Evolutionary conservation across 1,140 invertebrate species (phyloP).

Genomic region (Hylaeus volcanicus): DNA sequence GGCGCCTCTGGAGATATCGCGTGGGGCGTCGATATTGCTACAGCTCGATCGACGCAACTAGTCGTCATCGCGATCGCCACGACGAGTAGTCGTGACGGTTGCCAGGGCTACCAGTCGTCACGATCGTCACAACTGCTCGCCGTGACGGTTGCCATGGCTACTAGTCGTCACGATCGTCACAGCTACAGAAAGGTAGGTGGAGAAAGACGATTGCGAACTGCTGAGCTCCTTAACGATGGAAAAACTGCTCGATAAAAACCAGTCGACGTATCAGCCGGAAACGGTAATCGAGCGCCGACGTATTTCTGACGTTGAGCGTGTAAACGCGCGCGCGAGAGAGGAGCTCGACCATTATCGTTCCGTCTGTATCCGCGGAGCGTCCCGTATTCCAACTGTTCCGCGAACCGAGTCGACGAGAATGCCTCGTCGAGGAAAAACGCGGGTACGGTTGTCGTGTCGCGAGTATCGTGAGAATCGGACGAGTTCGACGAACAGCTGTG

Average conservation of each 20-base stretch:
- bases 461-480: neutral
- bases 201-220: constrained; percentile 9
- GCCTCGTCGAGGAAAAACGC: neutral
- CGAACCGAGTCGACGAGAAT: neutral
- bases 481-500: constrained; percentile 8
- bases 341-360: too few species aligned
- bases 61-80: too few species aligned
- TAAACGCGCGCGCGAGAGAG: neutral
- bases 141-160: neutral
- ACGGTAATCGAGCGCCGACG: constrained; percentile 16
- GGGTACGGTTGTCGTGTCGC: neutral
- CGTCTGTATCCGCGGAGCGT: neutral
- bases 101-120: too few species aligned
- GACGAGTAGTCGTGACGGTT: too few species aligned
- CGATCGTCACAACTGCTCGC: neutral
- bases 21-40: too few species aligned
- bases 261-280: constrained; percentile 43
- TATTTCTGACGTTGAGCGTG: neutral
- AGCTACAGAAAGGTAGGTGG: constrained; percentile 15
- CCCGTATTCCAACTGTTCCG: neutral
- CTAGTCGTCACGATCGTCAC: neutral
- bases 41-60: too few species aligned
- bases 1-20: constrained; percentile 2
- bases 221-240: constrained; percentile 19
- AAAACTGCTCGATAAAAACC: constrained; percentile 29